Evolutionary conservation across 2,113 vertebrate species (phyloP).

Genomic region (Corapipo altera): DNA sequence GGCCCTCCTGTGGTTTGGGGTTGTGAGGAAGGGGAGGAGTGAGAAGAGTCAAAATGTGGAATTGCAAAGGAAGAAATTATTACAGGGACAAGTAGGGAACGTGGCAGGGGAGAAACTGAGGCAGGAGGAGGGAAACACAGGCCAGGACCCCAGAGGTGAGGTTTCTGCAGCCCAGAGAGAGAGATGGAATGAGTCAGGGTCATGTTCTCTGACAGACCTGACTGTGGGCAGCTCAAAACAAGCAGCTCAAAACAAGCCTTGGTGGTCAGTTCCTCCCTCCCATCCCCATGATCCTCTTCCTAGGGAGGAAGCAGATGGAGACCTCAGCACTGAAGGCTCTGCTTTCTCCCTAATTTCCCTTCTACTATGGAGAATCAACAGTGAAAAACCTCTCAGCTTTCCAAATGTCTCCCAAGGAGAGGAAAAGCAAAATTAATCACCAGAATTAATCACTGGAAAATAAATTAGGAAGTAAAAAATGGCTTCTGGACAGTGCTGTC

Average conservation of each 20-base stretch:
- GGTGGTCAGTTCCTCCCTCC: background rate
- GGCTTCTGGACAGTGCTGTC: background rate
- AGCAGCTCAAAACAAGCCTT: background rate
- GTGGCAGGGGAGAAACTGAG: background rate
- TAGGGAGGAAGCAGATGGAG: background rate
- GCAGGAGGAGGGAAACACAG: background rate
- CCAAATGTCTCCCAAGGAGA: background rate
- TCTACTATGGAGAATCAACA: background rate
- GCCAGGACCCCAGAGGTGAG: background rate
- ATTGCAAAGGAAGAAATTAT: background rate
- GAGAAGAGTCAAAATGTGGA: background rate
- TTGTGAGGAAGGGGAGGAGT: background rate
- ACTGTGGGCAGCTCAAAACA: fast-evolving
- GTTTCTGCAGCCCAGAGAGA: background rate
- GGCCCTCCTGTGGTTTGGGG: background rate
- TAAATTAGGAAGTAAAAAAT: background rate
- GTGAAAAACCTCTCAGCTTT: background rate
- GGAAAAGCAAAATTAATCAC: background rate
- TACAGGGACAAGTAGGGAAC: fast-evolving
- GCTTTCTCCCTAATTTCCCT: background rate
- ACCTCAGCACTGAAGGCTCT: background rate
- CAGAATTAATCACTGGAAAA: no score
- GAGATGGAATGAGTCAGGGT: background rate
- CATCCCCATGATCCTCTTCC: fast-evolving
- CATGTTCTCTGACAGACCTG: background rate